Evolutionary conservation across 1,140 invertebrate species (phyloP).

Genomic region (Oscheius sp.): DNA sequence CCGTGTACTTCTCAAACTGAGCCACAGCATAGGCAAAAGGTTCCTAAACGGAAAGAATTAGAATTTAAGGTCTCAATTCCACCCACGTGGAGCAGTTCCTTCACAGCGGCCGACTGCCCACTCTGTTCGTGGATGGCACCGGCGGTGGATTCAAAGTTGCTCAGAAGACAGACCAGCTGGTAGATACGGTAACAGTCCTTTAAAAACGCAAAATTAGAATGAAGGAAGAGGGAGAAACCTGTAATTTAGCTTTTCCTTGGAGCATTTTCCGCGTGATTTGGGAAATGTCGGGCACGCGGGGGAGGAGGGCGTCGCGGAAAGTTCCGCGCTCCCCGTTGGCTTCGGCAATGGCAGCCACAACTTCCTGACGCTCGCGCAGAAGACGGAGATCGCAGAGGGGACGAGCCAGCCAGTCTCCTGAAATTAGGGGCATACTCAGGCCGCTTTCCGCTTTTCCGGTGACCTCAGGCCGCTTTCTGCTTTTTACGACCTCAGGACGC

Average conservation of each 20-base stretch:
- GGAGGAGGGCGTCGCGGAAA: constrained; percentile 27
- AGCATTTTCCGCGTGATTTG: constrained; percentile 8
- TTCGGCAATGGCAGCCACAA: constrained; percentile 25
- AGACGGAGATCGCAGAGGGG: constrained; percentile 24
- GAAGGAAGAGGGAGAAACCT: background rate
- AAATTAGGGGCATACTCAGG: background rate
- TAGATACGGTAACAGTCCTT: constrained; percentile 37
- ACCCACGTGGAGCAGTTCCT: constrained; percentile 28
- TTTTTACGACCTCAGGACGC: too few species aligned
- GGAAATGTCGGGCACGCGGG: constrained; percentile 27
- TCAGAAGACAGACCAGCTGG: constrained; percentile 22
- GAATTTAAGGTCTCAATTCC: constrained; percentile 6
- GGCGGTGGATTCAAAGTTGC: constrained; percentile 14
- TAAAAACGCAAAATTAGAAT: background rate
- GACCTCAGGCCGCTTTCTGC: too few species aligned
- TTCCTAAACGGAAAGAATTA: constrained; percentile 15
- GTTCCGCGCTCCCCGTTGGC: constrained; percentile 5
- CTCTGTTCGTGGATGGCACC: constrained; percentile 4
- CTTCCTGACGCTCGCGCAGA: constrained; percentile 31
- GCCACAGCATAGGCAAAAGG: constrained; percentile 1
- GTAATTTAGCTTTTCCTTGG: background rate
- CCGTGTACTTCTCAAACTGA: constrained; percentile 18
- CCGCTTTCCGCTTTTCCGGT: too few species aligned
- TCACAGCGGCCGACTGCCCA: background rate
- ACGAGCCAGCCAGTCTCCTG: constrained; percentile 30